phyloP scores from a whole-genome alignment of 2,797 vertebrate genomes.

The Holocentrus rufus region DNA sequence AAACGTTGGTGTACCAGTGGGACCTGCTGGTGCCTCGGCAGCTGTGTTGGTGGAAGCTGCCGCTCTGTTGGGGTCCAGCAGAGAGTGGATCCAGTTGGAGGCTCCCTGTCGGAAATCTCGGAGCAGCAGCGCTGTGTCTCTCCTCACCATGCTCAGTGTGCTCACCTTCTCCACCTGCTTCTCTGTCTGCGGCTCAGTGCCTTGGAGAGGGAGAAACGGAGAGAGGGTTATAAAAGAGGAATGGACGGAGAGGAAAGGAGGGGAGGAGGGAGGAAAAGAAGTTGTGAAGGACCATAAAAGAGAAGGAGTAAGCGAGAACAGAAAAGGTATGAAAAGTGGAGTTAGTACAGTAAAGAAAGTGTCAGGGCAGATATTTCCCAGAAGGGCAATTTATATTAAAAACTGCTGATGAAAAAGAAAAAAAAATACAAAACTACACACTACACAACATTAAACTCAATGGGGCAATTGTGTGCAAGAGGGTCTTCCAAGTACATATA shows the following conservation, averaged over 20 bases:
- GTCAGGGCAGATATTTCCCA: neutral
- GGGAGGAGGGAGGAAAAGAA: neutral
- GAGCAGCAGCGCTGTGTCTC: constrained; percentile 86
- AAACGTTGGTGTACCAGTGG: constrained; percentile 57
- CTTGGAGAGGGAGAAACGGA: constrained; percentile 34
- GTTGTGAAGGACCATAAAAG: neutral
- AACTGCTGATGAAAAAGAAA: neutral
- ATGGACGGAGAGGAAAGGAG: constrained; percentile 2
- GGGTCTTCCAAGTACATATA: too few relatives aligned
- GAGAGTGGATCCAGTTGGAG: constrained; percentile 89
- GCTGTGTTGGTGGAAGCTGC: constrained; percentile 45
- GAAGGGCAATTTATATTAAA: constrained; percentile 29
- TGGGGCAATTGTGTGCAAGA: too few relatives aligned
- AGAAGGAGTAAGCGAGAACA: constrained; percentile 29
- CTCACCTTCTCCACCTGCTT: constrained; percentile 85
- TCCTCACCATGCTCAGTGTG: constrained; percentile 83
- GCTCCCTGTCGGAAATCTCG: constrained; percentile 87
- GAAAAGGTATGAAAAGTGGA: constrained; percentile 13
- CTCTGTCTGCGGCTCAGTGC: constrained; percentile 76
- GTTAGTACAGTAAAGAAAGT: constrained; percentile 18
- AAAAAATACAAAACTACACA: constrained; percentile 8
- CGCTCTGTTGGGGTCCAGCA: constrained; percentile 81
- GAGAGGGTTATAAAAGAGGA: neutral
- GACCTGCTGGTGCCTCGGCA: constrained; percentile 49
- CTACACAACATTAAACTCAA: neutral